Evolutionary conservation across 2,113 vertebrate genomes (phyloP), one percentile per base, ranked within the genome.

Genomic region (Hemiprocne comata): DNA sequence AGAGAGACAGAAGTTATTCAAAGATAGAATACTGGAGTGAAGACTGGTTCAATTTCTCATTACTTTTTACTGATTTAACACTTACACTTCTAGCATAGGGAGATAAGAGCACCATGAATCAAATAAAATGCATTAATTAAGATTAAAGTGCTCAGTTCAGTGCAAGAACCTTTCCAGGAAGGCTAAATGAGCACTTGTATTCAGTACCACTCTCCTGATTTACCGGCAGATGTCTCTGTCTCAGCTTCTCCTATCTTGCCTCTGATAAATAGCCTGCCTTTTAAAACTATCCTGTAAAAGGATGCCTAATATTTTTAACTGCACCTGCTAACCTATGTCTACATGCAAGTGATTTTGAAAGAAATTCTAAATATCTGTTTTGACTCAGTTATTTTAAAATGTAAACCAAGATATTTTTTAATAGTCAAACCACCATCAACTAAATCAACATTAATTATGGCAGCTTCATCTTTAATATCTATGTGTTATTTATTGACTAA

Each of bases 221-320:
- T 79, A 78, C 95, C 33, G 13, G 87, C 70, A 97, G 89, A 91
- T 97, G 97, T 96, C 89, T 88, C 94, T 90, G 21, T 73, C 66
- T 89, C 76, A 94, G 55, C 65, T 97, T 94, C 42, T 77, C 76
- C 38, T 34, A 2, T 60, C 60, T 67, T 36, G 21, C 40, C 55
- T 79, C 44, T 87, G 50, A 88, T 50, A 26, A 58, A 89, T 84
- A 83, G n/a, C 31, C 31, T 34, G 26, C 9, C 23, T 60, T 58
- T 62, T 33, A 87, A 54, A 20, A 40, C 7, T 42, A 4, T 6
- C 20, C 20, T 75, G n/a, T 44, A 34, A 48, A 87, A 67, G 19
- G 29, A 64, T 70, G 21, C 29, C 60, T 87, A 26, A 28, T 4
- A 67, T 76, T 79, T 80, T 79, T 83, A n/a, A 34, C 24, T 69